Evolutionary conservation across 2,113 vertebrate species (phyloP).

Genomic region (crab-eating macaque (Macaca fascicularis)): DNA sequence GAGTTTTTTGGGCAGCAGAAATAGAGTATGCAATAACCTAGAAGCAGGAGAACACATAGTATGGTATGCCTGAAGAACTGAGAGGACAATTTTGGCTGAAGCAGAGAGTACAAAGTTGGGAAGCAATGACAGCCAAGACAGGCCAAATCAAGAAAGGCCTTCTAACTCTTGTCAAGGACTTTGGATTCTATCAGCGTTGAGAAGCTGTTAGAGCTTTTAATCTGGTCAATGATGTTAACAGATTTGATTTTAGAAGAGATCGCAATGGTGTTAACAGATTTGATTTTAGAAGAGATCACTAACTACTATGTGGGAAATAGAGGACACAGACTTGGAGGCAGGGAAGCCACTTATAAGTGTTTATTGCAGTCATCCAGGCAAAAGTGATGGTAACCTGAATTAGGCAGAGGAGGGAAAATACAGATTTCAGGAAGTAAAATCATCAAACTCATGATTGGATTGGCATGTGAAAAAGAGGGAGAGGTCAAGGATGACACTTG

Average conservation of each 20-base stretch:
- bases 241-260: conserved; percentile 4
- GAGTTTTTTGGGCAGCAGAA: neutral
- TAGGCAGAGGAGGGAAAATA: neutral
- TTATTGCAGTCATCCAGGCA: neutral
- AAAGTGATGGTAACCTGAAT: neutral
- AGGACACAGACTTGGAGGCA: conserved; percentile 29
- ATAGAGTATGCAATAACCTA: neutral
- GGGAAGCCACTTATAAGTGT: neutral
- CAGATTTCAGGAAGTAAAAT: neutral
- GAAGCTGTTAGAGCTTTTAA: conserved; percentile 35
- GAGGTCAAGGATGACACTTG: neutral
- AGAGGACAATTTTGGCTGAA: neutral
- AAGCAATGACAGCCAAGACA: neutral
- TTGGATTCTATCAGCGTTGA: neutral
- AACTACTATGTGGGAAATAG: neutral
- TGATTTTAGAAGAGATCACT: conserved; percentile 37
- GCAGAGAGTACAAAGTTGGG: neutral
- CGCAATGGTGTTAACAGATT: neutral
- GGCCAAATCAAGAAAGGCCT: neutral
- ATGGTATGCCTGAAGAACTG: neutral
- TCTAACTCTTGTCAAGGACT: neutral
- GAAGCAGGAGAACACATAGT: conserved; percentile 15
- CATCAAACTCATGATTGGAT: neutral
- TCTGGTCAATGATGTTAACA: neutral
- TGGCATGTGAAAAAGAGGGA: conserved; percentile 27